Conservation (phyloP, 2,113 vertebrate species). For the Ginglymostoma cirratum region DNA sequence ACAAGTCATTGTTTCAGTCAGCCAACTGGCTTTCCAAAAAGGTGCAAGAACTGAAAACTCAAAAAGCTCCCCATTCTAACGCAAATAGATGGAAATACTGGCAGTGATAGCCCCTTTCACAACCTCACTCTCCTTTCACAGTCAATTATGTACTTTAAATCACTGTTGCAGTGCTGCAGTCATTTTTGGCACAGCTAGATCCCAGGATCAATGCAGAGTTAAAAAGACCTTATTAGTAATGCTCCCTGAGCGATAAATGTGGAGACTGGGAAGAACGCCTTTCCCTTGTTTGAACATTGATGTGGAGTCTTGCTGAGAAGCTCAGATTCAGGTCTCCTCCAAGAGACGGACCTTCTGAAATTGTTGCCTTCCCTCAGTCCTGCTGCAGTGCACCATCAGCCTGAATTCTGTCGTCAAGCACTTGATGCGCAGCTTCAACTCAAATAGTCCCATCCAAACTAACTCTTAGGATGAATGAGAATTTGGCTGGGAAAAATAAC, state of each 20-base stretch:
- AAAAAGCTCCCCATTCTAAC: no score
- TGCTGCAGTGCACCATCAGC: not conserved
- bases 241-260: not conserved
- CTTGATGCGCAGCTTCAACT: not conserved
- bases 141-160: no score
- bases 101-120: no score
- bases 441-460: not conserved
- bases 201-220: not conserved
- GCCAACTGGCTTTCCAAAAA: no score
- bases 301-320: not conserved
- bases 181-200: no score
- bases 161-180: not conserved
- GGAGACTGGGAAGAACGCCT: not conserved
- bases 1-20: no score
- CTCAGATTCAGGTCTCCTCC: not conserved
- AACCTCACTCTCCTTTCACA: no score
- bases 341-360: not conserved
- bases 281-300: not conserved
- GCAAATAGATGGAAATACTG: no score
- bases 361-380: not conserved
- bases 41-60: no score
- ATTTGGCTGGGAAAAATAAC: not conserved
- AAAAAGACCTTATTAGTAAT: not conserved
- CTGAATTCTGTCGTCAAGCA: not conserved
- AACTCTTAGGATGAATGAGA: not conserved